Base-by-base conservation (phyloP, 1,140 invertebrate genomes). In the Melanaphis sacchari region DNA sequence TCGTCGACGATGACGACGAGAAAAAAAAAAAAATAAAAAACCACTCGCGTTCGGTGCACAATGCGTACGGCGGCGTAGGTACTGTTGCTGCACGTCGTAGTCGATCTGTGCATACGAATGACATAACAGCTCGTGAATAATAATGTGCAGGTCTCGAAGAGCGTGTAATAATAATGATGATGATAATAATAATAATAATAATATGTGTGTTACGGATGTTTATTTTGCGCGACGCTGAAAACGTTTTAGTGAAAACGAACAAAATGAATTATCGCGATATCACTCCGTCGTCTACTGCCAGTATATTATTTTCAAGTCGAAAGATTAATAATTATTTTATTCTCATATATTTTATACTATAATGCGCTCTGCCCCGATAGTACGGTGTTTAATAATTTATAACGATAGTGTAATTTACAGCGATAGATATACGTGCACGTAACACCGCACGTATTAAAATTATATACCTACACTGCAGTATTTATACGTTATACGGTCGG, bases 1-100 rank as follows among this genome's bases (percentile, higher is more conserved):
- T 49, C 46, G 84, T n/a, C 40, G 84, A 43, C 59, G 59, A 66
- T 59, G 54, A 41, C 22, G 40, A 24, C 22, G 81, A 26, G 38
- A 43, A 41, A 85, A 85, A 85, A 85, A 85, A 40, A 85, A 85
- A n/a, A n/a, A n/a, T n/a, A n/a, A n/a, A n/a, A n/a, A n/a, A n/a
- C n/a, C 22, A 49, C 46, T 43, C 38, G 40, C 26, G 18, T 40
- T 85, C 40, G 26, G 84, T 31, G 84, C 82, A 40, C 41, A n/a
- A 49, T 49, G 46, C 46, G 46, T 18, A 49, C 43, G 9, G 7
- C n/a, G n/a, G n/a, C n/a, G n/a, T n/a, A n/a, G n/a, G 15, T 49
- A 49, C 46, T 49, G 46, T 15, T 49, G 46, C 43, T 43, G 46
- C 15, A n/a, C 59, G 18, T 26, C 15, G 31, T 5, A 76, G 38